Evolutionary conservation across 2,113 vertebrate species (phyloP).

Genomic region (Tetrax tetrax): DNA sequence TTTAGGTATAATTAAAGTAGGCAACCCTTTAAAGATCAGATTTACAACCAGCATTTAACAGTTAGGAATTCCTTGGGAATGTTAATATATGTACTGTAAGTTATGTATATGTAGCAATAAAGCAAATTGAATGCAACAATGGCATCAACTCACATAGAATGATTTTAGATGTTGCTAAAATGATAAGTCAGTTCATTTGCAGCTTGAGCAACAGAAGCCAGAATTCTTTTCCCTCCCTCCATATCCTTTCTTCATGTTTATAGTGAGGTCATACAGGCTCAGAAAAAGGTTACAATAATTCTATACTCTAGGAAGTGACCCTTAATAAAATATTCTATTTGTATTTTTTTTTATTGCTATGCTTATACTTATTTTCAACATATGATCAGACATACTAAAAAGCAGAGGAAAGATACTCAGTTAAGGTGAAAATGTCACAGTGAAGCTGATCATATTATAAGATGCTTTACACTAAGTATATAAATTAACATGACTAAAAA

Average conservation of each 20-base stretch:
- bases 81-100: neutral
- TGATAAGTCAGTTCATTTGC: neutral
- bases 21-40: neutral
- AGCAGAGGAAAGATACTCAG: neutral
- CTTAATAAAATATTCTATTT: neutral
- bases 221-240: neutral
- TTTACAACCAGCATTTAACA: neutral
- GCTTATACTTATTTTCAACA: neutral
- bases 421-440: neutral
- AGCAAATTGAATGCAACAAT: neutral
- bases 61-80: neutral
- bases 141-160: neutral
- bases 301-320: neutral
- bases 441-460: neutral
- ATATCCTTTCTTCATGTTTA: neutral
- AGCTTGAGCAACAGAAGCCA: neutral
- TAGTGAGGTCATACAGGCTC: neutral
- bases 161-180: neutral
- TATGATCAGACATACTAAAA: neutral
- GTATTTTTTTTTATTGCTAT: neutral
- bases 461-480: neutral
- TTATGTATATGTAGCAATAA: neutral
- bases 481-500: neutral
- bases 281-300: neutral
- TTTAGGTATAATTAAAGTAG: neutral